phyloP scores from a whole-genome alignment of 2,113 vertebrate species.

The Nesoenas mayeri region DNA sequence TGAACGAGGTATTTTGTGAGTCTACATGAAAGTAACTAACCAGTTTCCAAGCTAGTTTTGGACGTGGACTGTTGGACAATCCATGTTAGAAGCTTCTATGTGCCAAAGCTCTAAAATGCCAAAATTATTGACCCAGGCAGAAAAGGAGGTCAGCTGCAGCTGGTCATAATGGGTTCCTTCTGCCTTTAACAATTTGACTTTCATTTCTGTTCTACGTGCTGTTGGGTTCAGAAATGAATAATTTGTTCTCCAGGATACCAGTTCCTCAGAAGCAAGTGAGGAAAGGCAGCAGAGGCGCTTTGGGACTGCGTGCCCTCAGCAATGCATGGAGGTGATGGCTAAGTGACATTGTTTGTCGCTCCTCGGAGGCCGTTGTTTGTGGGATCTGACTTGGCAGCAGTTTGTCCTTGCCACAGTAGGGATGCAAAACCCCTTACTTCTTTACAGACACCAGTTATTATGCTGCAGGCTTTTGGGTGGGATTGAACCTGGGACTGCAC shows the following conservation, averaged over 20 bases:
- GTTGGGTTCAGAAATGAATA: neutral
- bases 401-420: neutral
- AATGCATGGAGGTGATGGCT: neutral
- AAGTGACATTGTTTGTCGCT: neutral
- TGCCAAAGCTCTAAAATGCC: neutral
- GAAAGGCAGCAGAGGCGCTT: neutral
- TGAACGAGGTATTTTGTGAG: neutral
- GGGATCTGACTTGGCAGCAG: neutral
- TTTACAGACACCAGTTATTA: neutral
- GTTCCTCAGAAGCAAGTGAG: neutral
- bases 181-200: neutral
- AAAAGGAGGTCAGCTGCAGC: neutral
- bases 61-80: neutral
- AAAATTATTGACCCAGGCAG: neutral
- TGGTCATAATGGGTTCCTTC: neutral
- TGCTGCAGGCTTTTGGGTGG: neutral
- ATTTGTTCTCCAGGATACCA: neutral
- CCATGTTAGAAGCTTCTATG: neutral
- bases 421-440: neutral
- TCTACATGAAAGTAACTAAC: accelerated
- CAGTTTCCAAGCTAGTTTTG: neutral
- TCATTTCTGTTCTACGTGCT: neutral
- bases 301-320: neutral
- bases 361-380: neutral
- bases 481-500: neutral